phyloP scores from a whole-genome alignment of 2,888 invertebrate genomes.

The Escarpia spicata region DNA sequence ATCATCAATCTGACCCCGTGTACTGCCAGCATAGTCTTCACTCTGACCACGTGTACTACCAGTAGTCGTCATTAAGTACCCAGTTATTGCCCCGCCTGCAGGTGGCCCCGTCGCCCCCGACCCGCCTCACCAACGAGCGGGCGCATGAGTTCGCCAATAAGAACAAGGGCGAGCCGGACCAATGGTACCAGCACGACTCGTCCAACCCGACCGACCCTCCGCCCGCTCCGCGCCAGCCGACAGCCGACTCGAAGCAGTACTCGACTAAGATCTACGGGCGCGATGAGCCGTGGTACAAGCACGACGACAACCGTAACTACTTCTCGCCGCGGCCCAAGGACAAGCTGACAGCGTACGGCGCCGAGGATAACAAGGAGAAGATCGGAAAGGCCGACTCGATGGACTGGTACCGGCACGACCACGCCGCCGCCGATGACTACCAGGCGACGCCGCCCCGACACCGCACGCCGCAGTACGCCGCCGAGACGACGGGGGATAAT shows the following conservation, averaged over 20 bases:
- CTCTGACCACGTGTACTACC: background rate
- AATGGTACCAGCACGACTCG: constrained; percentile 34
- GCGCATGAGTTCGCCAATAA: constrained; percentile 32
- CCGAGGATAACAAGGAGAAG: constrained; percentile 35
- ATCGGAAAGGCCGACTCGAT: constrained; percentile 31
- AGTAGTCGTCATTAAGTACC: background rate
- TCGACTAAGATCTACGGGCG: constrained; percentile 38
- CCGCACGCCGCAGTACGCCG: constrained; percentile 25
- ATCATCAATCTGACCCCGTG: too few species aligned
- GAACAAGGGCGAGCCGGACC: constrained; percentile 33
- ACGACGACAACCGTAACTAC: constrained; percentile 41
- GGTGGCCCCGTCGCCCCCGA: constrained; percentile 10
- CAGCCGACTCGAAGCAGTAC: constrained; percentile 32
- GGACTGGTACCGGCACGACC: constrained; percentile 44
- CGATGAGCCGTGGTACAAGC: constrained; percentile 43
- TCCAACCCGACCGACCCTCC: constrained; percentile 26
- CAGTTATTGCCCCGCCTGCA: background rate
- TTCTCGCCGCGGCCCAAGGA: constrained; percentile 33
- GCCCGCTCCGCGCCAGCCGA: constrained; percentile 29
- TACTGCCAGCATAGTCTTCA: too few species aligned
- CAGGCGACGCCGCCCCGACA: constrained; percentile 17
- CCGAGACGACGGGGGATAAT: constrained; percentile 27
- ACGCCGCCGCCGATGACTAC: constrained; percentile 25
- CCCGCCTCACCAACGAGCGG: background rate
- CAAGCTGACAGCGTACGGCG: constrained; percentile 23